Base-by-base conservation (phyloP, 2,113 vertebrate species). In the Myodes glareolus region DNA sequence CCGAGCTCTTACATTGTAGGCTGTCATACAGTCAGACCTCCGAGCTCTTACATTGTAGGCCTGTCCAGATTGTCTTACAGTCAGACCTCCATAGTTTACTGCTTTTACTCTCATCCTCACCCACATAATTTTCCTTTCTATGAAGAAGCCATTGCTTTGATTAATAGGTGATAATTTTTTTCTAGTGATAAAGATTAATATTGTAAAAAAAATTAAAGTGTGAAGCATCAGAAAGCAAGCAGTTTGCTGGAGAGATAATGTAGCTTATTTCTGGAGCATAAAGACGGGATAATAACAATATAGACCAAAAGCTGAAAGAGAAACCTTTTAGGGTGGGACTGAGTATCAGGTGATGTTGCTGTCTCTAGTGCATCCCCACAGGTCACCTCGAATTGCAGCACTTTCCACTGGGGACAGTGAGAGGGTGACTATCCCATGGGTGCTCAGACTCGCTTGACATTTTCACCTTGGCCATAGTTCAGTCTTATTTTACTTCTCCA, bases 191-290 rank as follows among this genome's bases (percentile, higher is more conserved):
- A 81, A 55, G 10, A 33, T 78, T 78, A 31, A 63, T 61, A 63
- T 42, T 61, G 8, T 63, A 23, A 93, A 96, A 72, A 29, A 90
- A 63, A 84, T 93, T 84, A 65, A 87, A 78, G 36, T 73, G 19
- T 39, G 67, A 58, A 77, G 77, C 5, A 33, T 92, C 12, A 61
- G 91, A 90, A 84, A 76, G 76, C 36, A 36, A 47, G 19, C 33
- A 61, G 1, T 84, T 88, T 82, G 31, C 87, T 96, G 78, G 52
- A 14, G 45, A 90, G 50, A 94, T 94, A 81, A 72, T 31, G 10
- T 85, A 72, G 65, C 29, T 81, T 81, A 1, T 91, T 89, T 92
- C 29, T 29, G 33, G 33, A n/a, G 29, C 3, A 23, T 70, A 73
- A 23, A 36, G 7, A 23, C 58, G 19, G 55, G 29, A 42, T 50